Conservation (phyloP, 2,113 vertebrate species). For the Seriola rivoliana region DNA sequence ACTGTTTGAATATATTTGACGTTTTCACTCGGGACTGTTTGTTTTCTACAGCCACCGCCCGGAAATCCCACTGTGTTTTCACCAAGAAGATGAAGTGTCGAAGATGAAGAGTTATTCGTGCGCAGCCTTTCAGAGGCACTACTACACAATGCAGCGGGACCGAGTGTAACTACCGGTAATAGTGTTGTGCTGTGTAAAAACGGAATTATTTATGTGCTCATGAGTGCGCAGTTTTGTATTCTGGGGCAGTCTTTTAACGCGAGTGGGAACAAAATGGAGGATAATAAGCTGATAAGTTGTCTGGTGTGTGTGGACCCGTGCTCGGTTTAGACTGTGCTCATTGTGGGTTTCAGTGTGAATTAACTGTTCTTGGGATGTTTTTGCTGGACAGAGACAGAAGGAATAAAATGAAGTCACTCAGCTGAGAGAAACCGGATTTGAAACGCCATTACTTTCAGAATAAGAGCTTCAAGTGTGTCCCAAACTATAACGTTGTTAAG, state of each 20-base stretch:
- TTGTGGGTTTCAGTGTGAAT: too few relatives aligned
- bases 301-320: not conserved
- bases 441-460: not conserved
- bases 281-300: not conserved
- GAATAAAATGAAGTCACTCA: not conserved
- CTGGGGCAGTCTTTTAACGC: not conserved
- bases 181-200: rapidly evolving
- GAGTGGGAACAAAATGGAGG: conserved; percentile 40
- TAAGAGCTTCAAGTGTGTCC: not conserved
- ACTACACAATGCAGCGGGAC: not conserved
- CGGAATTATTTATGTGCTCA: not conserved
- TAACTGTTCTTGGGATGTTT: too few relatives aligned
- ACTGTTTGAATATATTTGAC: rapidly evolving
- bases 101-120: not conserved
- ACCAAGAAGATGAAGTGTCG: not conserved
- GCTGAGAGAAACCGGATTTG: not conserved
- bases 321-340: too few relatives aligned
- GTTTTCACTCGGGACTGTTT: not conserved
- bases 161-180: not conserved
- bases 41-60: not conserved
- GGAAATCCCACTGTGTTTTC: not conserved
- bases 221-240: not conserved
- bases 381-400: not conserved
- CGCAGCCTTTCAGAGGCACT: not conserved
- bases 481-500: not conserved